Base-by-base conservation (phyloP, 2,113 vertebrate genomes). In the Serilophus lunatus region DNA sequence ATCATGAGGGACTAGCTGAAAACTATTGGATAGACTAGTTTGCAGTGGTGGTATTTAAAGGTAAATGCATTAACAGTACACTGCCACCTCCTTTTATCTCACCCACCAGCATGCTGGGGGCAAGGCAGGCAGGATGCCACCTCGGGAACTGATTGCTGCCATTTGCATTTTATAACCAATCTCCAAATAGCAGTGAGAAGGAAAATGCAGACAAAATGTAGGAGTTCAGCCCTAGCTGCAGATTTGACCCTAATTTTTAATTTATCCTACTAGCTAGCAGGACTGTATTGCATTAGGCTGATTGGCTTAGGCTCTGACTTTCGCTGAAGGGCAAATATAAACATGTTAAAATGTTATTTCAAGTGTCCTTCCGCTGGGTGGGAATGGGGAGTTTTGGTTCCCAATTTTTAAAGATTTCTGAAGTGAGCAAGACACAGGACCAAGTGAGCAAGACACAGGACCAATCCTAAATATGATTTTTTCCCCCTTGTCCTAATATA, bases 61-160 rank as follows among this genome's bases (percentile, higher is more conserved):
- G 61, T 49, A 68, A 92, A 85, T 8, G 61, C 61, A 72, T 85
- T 91, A 90, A 65, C 36, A 72, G 78, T 0, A 2, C 0, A 0
- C 78, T 71, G 70, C n/a, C 56, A n/a, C 50, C 49, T 40, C 86
- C 78, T 92, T 96, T 96, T 42, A 85, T 94, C 87, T 89, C 82
- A n/a, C 35, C 61, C 74, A 60, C 18, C 61, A 19, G 72, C 42
- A 6, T 1, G 23, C 56, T 36, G 22, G 0, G 0, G 70, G 65
- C 78, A 40, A 50, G 68, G 20, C 71, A 61, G 63, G 82, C 89
- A 72, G 74, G 81, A 94, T 91, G 63, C 74, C 78, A 79, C 91
- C 78, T 65, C 54, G 29, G 45, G 85, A 61, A 57, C 45, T 10
- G 44, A 57, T 42, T 71, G 70, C 66, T 89, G 61, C 49, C 4